Evolutionary conservation across 92 coral and sea anemone species (phyloP), one percentile per base, ranked within the genome.

Genomic region (Epizoanthus fatuus): DNA sequence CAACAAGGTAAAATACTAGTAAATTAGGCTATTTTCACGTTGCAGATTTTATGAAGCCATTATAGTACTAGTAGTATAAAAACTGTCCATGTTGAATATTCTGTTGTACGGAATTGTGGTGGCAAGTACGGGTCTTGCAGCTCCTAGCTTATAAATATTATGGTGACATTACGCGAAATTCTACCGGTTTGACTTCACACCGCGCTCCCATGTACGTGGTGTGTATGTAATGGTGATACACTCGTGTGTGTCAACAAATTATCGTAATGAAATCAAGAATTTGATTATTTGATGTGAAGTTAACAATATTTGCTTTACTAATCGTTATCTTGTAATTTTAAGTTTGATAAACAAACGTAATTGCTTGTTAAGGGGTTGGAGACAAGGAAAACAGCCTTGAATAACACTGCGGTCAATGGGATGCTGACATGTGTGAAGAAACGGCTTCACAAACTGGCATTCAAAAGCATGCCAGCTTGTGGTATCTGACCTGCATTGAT

Each of bases 291-390:
- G 79, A 22, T 74, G 64, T 53, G 63, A 74, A 74, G 56, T 74
- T 74, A 74, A 74, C 64, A 53, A 52, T 74, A 74, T 74, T 74
- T 74, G 79, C 38, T 74, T 74, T 53, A 44, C 62, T 74, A 54
- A 74, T 20, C 44, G 79, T 44, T 74, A 74, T 74, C 64, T 53
- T 74, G 79, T 74, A 74, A 74, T 29, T 53, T 74, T 74, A 74
- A 54, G 63, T 52, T 74, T 35, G 49, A 74, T 74, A 74, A 74
- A 74, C 79, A 74, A 74, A 35, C 64, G 58, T 74, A 74, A 74
- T 74, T 74, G 64, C 79, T 10, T 29, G 64, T 74, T 74, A 74
- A 74, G 79, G 79, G 79, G 63, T 44, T 74, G 79, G n/a, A 54
- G 79, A 74, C 64, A 74, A 7, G 63, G 4, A 11, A 45, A 44